These are phyloP conservation scores for Oreochromis mossambicus DNA, from an alignment of 2,797 vertebrate genomes.

Conservation along the genomic window DNA sequence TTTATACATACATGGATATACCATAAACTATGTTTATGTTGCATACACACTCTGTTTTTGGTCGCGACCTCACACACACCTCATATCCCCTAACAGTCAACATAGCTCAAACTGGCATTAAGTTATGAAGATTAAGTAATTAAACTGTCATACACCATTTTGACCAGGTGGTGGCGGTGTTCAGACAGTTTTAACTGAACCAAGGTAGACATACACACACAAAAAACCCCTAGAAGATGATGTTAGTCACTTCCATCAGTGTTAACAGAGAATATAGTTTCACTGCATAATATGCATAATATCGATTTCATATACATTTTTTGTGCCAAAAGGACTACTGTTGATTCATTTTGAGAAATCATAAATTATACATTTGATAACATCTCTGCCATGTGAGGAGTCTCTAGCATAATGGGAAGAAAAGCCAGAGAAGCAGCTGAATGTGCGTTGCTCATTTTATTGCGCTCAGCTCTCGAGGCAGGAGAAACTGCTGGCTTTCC, in stretches of 20 bases:
- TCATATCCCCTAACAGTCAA: not conserved
- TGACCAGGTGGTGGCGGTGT: constrained; percentile 51
- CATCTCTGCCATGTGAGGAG: not conserved
- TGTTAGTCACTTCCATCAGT: not conserved
- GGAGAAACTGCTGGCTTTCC: not conserved
- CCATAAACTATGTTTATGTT: not conserved
- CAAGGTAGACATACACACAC: not conserved
- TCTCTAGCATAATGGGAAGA: not conserved
- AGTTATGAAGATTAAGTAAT: constrained; percentile 14
- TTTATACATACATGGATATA: not conserved
- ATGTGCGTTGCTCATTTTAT: not conserved
- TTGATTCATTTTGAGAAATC: not conserved
- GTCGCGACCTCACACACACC: not conserved
- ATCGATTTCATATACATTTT: not conserved
- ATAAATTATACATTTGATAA: not conserved
- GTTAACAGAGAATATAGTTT: not conserved
- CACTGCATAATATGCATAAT: not conserved
- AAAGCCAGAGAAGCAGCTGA: not conserved
- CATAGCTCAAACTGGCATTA: not conserved
- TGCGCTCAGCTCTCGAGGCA: not conserved
- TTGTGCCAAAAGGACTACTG: not conserved
- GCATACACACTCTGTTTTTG: not conserved
- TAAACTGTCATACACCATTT: not conserved
- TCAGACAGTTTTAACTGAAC: constrained; percentile 2
- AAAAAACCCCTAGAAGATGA: not conserved